Base-by-base conservation (phyloP, 2,888 invertebrate genomes). In the Neria commutata region DNA sequence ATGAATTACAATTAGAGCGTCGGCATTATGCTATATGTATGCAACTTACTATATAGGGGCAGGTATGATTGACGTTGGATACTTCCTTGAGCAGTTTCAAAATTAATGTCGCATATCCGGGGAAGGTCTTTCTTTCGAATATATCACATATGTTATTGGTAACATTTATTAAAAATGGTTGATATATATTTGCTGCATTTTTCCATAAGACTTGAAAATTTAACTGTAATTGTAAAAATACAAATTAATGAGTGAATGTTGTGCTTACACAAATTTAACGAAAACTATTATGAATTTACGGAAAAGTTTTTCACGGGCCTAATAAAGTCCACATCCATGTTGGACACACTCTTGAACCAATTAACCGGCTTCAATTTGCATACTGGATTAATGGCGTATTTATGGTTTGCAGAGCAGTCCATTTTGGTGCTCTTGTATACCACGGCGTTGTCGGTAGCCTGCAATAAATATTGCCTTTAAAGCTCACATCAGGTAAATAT, bases 61-160 rank as follows among this genome's bases (percentile, higher is more conserved):
- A 37, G n/a, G 11, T 37, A n/a, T 37, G 37, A n/a, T 37, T 37
- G 37, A 37, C 37, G n/a, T 37, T 37, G 37, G 37, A 37, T n/a
- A 37, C 37, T 14, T 8, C n/a, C 4, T n/a, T 37, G 4, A 37
- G n/a, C 6, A 37, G 4, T 37, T 37, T 37, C 37, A 37, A 4
- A 14, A 37, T n/a, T n/a, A n/a, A 14, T 6, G 37, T 37, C n/a
- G 37, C 10, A n/a, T 37, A 37, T 37, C 4, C 37, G 6, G 37
- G 14, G n/a, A 37, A 37, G 16, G 10, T n/a, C 16, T n/a, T 37
- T n/a, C 16, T 6, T 4, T 8, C 37, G 14, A 37, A n/a, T 4
- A 37, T 37, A n/a, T 37, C 37, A n/a, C 37, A 37, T 6, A 37
- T 11, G n/a, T 37, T 37, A 11, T n/a, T 37, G 10, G 37, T 37